Evolutionary conservation across 2,888 invertebrate species (phyloP).

Genomic region (Ochropleura plecta): DNA sequence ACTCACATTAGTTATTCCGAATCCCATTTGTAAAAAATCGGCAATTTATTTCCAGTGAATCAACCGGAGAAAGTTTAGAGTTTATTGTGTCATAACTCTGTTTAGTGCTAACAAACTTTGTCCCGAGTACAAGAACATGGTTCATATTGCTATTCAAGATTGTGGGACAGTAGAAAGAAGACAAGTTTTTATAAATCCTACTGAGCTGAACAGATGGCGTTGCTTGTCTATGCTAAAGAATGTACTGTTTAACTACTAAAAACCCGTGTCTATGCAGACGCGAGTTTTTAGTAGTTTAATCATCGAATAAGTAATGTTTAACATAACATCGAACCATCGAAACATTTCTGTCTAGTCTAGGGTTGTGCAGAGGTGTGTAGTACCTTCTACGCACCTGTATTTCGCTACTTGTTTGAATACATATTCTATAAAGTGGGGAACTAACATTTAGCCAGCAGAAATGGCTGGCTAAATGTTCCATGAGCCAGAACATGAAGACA

Average conservation of each 20-base stretch:
- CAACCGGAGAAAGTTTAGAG: neutral
- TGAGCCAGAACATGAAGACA: no score
- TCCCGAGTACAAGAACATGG: slow-evolving; percentile 1
- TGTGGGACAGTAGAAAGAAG: neutral
- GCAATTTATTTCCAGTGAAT: neutral
- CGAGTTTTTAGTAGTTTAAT: neutral
- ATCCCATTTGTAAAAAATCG: neutral
- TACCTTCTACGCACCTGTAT: neutral
- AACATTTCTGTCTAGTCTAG: no score
- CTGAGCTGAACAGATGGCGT: slow-evolving; percentile 37
- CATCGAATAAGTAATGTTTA: no score
- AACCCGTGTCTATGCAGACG: no score
- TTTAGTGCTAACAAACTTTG: neutral
- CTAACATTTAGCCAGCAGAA: no score
- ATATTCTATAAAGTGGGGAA: neutral
- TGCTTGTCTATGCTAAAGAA: slow-evolving; percentile 8
- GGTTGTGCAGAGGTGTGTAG: neutral
- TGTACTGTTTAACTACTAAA: no score
- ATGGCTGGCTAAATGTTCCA: no score
- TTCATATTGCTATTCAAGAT: slow-evolving; percentile 13
- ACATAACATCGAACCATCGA: no score
- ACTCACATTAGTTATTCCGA: neutral
- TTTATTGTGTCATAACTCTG: no score
- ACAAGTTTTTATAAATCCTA: neutral
- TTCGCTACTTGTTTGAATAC: neutral